Percentiles rank a stretch among this genome's conserved stretches.
These are phyloP conservation scores for Chondrilla cf. caribensis DNA, from an alignment of 37 sponge, comb jelly and placozoan species.

Conservation along the genomic window DNA sequence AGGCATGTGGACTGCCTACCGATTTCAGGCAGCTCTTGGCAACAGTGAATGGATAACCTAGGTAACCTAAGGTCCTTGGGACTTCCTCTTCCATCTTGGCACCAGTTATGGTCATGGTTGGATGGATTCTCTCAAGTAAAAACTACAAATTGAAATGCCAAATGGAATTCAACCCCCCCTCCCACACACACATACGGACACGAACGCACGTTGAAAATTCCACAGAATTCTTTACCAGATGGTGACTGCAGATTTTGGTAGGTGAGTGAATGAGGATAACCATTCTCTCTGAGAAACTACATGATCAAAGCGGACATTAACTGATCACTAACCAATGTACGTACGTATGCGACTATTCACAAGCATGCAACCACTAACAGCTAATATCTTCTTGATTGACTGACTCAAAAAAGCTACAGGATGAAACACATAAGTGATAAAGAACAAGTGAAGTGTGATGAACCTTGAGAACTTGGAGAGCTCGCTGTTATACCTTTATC, in stretches of 20 bases:
- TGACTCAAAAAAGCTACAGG: constrained; percentile 40
- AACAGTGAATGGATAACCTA: constrained; percentile 69
- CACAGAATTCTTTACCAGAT: constrained; percentile 52
- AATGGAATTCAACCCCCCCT: not conserved
- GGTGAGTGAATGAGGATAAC: constrained; percentile 38
- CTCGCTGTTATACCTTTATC: constrained; percentile 51
- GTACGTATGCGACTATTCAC: not conserved
- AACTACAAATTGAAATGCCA: too few species aligned
- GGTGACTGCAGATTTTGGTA: constrained; percentile 50
- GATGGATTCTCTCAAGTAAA: constrained; percentile 41
- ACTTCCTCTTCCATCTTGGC: constrained; percentile 70
- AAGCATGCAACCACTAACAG: constrained; percentile 43
- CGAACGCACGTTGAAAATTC: constrained; percentile 60
- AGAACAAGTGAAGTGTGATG: not conserved
- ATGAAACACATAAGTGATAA: not conserved
- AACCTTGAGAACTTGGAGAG: not conserved
- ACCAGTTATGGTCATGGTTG: constrained; percentile 34
- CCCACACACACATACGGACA: not conserved
- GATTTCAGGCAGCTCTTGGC: constrained; percentile 63
- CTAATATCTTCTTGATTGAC: constrained; percentile 43
- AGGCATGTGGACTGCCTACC: constrained; percentile 79
- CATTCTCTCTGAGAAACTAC: constrained; percentile 49
- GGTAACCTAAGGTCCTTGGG: constrained; percentile 35
- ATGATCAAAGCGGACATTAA: not conserved
- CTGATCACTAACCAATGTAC: not conserved